Base-by-base conservation (phyloP, 2,113 vertebrate genomes). In the Fregetta grallaria region DNA sequence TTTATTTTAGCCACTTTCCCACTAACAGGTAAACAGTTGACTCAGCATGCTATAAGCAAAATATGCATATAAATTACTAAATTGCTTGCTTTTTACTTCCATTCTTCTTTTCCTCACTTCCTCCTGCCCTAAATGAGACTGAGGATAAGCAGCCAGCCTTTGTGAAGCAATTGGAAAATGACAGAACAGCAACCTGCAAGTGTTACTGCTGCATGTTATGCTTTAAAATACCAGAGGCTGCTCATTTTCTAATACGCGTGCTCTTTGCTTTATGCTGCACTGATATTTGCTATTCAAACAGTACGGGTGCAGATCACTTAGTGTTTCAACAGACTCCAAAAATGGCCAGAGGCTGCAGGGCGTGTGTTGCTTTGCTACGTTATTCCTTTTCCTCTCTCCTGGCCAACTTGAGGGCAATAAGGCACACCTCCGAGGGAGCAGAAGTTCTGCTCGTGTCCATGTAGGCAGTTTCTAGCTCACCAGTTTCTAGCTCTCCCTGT, bases 11-110 rank as follows among this genome's bases (percentile, higher is more conserved):
- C 77, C 0, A 11, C 84, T 74, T 88, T 74, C 86, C 76, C 65
- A 66, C 71, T 53, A 91, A 83, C 92, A 96, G 95, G 75, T 94
- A 88, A 95, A 88, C 78, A 95, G 77, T 67, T 80, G 79, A 62
- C 79, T 84, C 68, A 67, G 92, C 47, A 42, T 5, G 65, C 88
- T 71, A 61, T 21, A 22, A 81, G 86, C 73, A 66, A 96, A 96
- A 93, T 29, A 93, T 18, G 67, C 65, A 92, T 58, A 40, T 7
- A 58, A 91, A 92, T 66, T 49, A 72, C n/a, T 29, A 62, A 88
- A 82, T 1, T 26, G 25, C 80, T 88, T 59, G 47, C 18, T 81
- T 94, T 91, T 78, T 45, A 71, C 38, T 52, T 53, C 55, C 27
- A 3, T 36, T 68, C 32, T 85, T 89, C 70, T 73, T 70, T 50